Conservation (phyloP, 2,888 invertebrate genomes). For the Papilio gigon region DNA sequence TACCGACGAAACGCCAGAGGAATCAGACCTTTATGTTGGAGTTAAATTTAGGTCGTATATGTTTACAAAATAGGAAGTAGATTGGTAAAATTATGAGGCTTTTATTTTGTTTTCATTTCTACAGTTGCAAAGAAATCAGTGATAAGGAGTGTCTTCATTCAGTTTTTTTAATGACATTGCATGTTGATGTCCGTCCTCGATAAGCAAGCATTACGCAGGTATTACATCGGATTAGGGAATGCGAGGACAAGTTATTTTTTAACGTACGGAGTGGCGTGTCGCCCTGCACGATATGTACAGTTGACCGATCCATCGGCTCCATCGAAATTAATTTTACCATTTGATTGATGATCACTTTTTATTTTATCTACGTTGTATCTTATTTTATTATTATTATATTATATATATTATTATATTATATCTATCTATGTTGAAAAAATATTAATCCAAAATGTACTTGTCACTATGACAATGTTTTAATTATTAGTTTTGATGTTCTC, state of each 20-base stretch:
- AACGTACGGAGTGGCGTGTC: neutral
- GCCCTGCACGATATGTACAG: neutral
- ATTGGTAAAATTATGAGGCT: no score
- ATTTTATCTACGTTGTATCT: no score
- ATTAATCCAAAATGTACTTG: no score
- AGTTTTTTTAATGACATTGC: neutral
- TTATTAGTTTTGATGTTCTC: conserved; percentile 45
- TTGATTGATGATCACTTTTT: no score
- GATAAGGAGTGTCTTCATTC: neutral
- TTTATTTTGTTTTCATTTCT: no score
- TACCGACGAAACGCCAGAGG: neutral
- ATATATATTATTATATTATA: no score
- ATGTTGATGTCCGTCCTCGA: neutral
- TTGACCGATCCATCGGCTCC: no score
- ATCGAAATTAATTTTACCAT: no score
- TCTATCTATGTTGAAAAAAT: no score
- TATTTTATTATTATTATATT: no score
- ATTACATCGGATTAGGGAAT: conserved; percentile 11
- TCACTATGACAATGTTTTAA: no score
- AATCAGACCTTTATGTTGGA: neutral
- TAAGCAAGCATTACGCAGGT: neutral
- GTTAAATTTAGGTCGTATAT: neutral
- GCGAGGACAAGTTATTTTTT: neutral
- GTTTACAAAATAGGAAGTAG: neutral
- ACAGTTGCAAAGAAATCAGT: no score